Percentiles rank a stretch among this genome's conserved stretches.
These are phyloP conservation scores for Labeo calbasu DNA, from an alignment of 2,797 vertebrate genomes.

Conservation along the genomic window DNA sequence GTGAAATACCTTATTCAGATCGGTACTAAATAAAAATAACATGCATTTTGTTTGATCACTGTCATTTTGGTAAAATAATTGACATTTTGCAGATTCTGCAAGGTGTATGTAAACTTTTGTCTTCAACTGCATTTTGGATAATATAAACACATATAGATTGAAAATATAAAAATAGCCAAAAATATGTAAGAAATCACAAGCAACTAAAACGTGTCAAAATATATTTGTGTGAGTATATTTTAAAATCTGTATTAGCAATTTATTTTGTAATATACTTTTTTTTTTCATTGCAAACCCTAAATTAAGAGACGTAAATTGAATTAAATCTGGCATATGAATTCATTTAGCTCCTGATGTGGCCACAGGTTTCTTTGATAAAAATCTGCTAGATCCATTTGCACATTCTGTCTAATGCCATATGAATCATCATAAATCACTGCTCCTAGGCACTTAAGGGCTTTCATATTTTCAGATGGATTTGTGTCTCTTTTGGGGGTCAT, in stretches of 20 bases:
- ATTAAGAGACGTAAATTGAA: not conserved
- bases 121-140: not conserved
- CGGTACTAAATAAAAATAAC: too few relatives aligned
- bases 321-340: conserved; percentile 31
- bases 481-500: conserved; percentile 51
- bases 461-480: conserved; percentile 52
- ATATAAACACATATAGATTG: not conserved
- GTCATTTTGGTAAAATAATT: too few relatives aligned
- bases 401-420: conserved; percentile 38
- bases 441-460: conserved; percentile 52
- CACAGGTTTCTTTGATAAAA: conserved; percentile 25
- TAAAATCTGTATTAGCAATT: not conserved
- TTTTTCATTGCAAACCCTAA: too few relatives aligned
- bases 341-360: not conserved
- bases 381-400: conserved; percentile 54
- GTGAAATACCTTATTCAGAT: too few relatives aligned
- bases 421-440: conserved; percentile 51
- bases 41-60: too few relatives aligned
- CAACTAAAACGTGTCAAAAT: not conserved
- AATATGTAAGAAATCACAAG: not conserved
- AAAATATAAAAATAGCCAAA: not conserved
- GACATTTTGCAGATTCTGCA: too few relatives aligned
- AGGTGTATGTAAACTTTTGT: too few relatives aligned
- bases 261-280: not conserved
- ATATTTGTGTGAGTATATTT: not conserved